Percentiles rank a stretch among this genome's conserved stretches.
Conservation (phyloP, 2,888 invertebrate species). For the Cryptocephalus moraei region DNA sequence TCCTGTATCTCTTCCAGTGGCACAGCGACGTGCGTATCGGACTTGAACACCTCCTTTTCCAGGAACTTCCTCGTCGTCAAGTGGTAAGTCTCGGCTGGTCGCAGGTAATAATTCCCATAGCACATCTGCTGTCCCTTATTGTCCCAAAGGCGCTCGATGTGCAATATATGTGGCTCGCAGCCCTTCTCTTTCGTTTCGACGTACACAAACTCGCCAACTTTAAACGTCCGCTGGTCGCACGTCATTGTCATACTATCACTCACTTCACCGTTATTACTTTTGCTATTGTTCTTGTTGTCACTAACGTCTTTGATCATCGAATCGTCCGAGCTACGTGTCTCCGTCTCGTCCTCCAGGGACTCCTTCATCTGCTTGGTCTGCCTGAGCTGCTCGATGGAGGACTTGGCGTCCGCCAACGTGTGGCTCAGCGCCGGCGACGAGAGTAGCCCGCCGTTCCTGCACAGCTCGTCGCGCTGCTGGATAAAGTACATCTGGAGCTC, state of each 20-base stretch:
- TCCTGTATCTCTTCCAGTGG: conserved; percentile 79
- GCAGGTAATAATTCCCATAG: conserved; percentile 82
- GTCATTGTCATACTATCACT: conserved; percentile 59
- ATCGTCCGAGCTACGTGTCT: conserved; percentile 45
- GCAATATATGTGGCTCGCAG: conserved; percentile 59
- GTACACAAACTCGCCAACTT: conserved; percentile 88
- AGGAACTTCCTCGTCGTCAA: conserved; percentile 90
- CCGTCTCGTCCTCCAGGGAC: conserved; percentile 64
- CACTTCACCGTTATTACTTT: conserved; percentile 22
- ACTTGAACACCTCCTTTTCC: conserved; percentile 94
- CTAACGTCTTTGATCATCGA: conserved; percentile 15
- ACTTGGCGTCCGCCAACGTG: conserved; percentile 63
- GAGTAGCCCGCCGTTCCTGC: conserved; percentile 67
- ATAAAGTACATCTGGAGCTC: conserved; percentile 90
- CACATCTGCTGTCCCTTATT: conserved; percentile 75
- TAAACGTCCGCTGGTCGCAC: conserved; percentile 66
- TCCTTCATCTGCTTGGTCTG: conserved; percentile 69
- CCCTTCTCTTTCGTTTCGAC: conserved; percentile 56
- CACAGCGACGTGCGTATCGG: conserved; percentile 75
- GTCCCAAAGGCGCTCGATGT: conserved; percentile 68
- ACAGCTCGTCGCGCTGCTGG: conserved; percentile 57
- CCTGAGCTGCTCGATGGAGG: conserved; percentile 64
- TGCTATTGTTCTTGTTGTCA: conserved; percentile 39
- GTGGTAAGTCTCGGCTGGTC: conserved; percentile 95
- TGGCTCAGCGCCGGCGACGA: conserved; percentile 81